Base-by-base conservation (phyloP, 2,888 invertebrate genomes). In the Suillia variegata region DNA sequence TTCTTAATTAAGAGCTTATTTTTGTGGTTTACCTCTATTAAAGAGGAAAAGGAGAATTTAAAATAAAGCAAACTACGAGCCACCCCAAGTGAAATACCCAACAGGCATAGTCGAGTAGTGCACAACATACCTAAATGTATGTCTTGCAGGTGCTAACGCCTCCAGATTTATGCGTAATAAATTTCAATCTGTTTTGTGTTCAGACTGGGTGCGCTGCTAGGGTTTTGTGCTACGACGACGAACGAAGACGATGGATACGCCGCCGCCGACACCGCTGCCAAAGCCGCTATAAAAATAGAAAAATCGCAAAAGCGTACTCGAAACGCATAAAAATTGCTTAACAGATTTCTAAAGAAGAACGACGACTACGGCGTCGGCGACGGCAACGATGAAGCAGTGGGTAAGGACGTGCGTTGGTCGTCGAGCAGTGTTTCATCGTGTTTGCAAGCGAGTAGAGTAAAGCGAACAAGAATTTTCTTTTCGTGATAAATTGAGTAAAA, bases 131-230 rank as follows among this genome's bases (percentile, higher is more conserved):
- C 48, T 34, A 2, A 17, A n/a, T 20, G 52, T 34, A 18, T n/a
- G 34, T 42, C 42, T 56, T 48, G 56, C 74, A 75, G 79, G 73
- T 78, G 75, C 70, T 62, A 75, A 68, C 69, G 74, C 71, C 75
- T 71, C 72, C 70, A 72, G 77, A 78, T 78, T 79, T 78, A 79
- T 79, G 76, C 73, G 70, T 76, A 79, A 79, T 79, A 77, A 78
- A 79, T 79, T 78, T 74, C 74, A 78, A 79, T 78, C 71, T 77
- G 69, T 75, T 76, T 64, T 50, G 24, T 38, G 48, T 48, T 4
- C n/a, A n/a, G n/a, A n/a, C n/a, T n/a, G n/a, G n/a, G n/a, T n/a
- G 33, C 13, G 33, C 33, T 33, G 33, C 33, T 33, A 13, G n/a
- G n/a, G n/a, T n/a, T n/a, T n/a, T n/a, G n/a, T n/a, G n/a, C n/a